A percentile compares a stretch with the other conserved stretches of the same genome.
phyloP scores from a whole-genome alignment of 2,797 vertebrate genomes.

The Meda fulgida region DNA sequence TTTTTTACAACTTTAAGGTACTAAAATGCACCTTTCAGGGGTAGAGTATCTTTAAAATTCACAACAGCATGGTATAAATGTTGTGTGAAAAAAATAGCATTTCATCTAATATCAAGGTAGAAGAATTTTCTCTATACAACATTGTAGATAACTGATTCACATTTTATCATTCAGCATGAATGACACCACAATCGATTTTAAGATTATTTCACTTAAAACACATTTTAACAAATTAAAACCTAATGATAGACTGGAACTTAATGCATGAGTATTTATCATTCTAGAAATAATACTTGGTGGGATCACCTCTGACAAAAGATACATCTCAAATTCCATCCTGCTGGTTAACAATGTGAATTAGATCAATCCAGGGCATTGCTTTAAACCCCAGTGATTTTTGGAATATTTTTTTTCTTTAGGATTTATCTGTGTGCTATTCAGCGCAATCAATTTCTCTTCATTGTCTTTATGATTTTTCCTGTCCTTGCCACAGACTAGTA shows the following conservation, averaged over 20 bases:
- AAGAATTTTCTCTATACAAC: too few species aligned
- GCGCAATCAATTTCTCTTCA: background rate
- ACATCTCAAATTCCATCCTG: background rate
- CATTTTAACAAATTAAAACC: background rate
- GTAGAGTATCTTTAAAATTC: background rate
- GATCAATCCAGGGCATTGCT: background rate
- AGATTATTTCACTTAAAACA: background rate
- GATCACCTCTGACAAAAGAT: background rate
- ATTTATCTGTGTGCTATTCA: background rate
- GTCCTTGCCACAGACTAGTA: background rate
- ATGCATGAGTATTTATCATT: background rate
- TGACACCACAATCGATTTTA: background rate
- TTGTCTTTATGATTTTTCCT: background rate
- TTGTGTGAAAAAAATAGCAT: too few species aligned
- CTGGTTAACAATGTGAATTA: background rate
- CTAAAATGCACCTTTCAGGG: too few species aligned
- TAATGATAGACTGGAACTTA: background rate
- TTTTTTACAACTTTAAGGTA: too few species aligned
- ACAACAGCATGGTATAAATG: background rate
- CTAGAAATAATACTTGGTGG: background rate
- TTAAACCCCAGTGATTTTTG: background rate
- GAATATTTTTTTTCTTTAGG: background rate
- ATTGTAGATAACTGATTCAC: background rate
- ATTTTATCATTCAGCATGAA: background rate
- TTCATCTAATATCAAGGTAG: background rate